phyloP scores from a whole-genome alignment of 2,797 vertebrate genomes.

The Knipowitschia caucasica region DNA sequence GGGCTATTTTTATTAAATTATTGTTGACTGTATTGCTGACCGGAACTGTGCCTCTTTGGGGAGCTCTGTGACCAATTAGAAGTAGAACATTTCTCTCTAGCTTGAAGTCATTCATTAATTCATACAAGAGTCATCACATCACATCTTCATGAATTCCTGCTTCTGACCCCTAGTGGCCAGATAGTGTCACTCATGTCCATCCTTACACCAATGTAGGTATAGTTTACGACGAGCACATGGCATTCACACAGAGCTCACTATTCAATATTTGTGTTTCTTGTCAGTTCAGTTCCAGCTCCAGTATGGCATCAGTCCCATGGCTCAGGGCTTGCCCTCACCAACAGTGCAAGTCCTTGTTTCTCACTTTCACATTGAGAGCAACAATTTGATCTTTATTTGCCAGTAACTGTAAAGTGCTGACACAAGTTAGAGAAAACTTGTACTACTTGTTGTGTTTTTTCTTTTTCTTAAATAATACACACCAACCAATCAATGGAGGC shows the following conservation, averaged over 20 bases:
- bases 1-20: no score
- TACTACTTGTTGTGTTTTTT: no score
- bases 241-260: constrained; percentile 42
- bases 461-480: no score
- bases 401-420: constrained; percentile 51
- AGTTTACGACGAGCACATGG: constrained; percentile 31
- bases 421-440: constrained; percentile 30
- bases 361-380: constrained; percentile 41
- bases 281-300: constrained; percentile 34
- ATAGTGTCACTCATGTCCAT: neutral
- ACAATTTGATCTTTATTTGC: constrained; percentile 62
- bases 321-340: constrained; percentile 40
- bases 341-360: constrained; percentile 67
- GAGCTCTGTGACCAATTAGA: no score
- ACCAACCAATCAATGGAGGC: constrained; percentile 22
- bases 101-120: no score
- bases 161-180: constrained; percentile 3
- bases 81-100: no score
- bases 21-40: no score
- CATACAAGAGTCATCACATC: no score
- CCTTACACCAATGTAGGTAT: constrained; percentile 15
- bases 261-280: constrained; percentile 43
- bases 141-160: neutral
- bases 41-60: no score
- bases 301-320: constrained; percentile 45